Conservation (phyloP, 2,113 vertebrate genomes). For the Silurus glanis region DNA sequence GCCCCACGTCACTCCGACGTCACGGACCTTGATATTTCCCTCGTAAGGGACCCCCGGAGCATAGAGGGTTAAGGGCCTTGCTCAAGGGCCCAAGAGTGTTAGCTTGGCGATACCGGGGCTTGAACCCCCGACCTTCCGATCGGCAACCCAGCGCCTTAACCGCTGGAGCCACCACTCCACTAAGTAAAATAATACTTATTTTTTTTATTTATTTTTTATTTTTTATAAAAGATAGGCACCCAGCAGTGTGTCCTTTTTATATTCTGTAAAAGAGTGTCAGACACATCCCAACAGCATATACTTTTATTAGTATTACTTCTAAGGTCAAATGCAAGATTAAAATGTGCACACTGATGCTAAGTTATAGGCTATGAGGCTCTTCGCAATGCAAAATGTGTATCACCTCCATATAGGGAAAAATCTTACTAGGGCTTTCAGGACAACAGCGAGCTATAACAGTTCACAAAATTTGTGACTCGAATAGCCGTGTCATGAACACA, state of each 20-base stretch:
- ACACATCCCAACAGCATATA: not conserved
- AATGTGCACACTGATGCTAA: not conserved
- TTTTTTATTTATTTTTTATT: too few relatives aligned
- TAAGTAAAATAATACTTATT: too few relatives aligned
- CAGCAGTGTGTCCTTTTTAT: not conserved
- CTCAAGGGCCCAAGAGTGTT: too few relatives aligned
- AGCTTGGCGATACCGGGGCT: too few relatives aligned
- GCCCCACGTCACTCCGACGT: too few relatives aligned
- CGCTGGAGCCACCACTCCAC: too few relatives aligned
- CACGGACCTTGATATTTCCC: too few relatives aligned
- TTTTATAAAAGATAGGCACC: not conserved
- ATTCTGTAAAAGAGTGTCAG: slow-evolving; percentile 1
- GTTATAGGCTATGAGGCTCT: not conserved
- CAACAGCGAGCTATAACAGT: not conserved
- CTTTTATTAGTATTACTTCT: not conserved
- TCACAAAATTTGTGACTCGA: not conserved
- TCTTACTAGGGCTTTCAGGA: not conserved
- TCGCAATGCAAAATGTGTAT: not conserved
- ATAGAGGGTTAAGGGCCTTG: too few relatives aligned
- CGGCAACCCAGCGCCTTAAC: too few relatives aligned
- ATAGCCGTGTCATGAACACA: not conserved
- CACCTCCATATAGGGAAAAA: not conserved
- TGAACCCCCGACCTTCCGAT: too few relatives aligned
- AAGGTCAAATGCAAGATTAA: not conserved
- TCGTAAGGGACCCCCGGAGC: too few relatives aligned